Evolutionary conservation across 2,888 invertebrate species (phyloP).

Genomic region (Dorcus parallelipipedus): DNA sequence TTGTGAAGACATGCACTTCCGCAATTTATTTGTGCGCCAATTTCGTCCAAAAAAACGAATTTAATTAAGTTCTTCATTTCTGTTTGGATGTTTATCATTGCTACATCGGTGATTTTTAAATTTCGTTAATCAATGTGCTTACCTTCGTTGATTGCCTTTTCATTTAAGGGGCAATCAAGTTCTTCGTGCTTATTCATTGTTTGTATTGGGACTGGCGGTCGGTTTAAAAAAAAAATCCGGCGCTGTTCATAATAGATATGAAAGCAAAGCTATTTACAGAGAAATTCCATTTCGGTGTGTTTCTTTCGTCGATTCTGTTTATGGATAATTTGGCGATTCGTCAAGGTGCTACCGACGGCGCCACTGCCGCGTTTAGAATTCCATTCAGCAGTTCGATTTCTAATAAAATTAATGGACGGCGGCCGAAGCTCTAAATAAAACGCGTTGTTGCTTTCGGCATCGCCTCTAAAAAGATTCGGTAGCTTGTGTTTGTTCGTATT

Average conservation of each 20-base stretch:
- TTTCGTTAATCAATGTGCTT: background rate
- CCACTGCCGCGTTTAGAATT: conserved; percentile 21
- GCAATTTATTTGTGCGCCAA: too few relatives aligned
- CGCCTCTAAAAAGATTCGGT: too few relatives aligned
- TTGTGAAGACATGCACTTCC: too few relatives aligned
- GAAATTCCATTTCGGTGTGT: conserved; percentile 29
- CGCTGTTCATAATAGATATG: conserved; percentile 28
- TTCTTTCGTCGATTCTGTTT: conserved; percentile 30
- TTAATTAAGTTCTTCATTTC: too few relatives aligned
- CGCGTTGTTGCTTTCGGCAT: too few relatives aligned
- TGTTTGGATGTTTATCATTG: too few relatives aligned
- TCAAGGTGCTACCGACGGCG: conserved; percentile 34
- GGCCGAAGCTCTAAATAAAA: too few relatives aligned
- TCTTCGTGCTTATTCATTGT: conserved; percentile 40
- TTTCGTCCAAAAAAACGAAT: too few relatives aligned
- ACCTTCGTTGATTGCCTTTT: background rate
- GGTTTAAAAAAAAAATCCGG: conserved; percentile 30
- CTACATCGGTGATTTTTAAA: too few relatives aligned
- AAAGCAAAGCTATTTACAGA: conserved; percentile 27
- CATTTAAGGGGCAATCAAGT: conserved; percentile 35
- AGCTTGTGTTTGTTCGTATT: too few relatives aligned
- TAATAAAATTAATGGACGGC: conserved; percentile 9
- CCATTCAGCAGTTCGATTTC: conserved; percentile 2
- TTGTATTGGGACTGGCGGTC: conserved; percentile 36
- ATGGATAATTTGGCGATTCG: conserved; percentile 32